Evolutionary conservation across 2,113 vertebrate genomes (phyloP), one percentile per base, ranked within the genome.

Genomic region (Lycaon pictus): DNA sequence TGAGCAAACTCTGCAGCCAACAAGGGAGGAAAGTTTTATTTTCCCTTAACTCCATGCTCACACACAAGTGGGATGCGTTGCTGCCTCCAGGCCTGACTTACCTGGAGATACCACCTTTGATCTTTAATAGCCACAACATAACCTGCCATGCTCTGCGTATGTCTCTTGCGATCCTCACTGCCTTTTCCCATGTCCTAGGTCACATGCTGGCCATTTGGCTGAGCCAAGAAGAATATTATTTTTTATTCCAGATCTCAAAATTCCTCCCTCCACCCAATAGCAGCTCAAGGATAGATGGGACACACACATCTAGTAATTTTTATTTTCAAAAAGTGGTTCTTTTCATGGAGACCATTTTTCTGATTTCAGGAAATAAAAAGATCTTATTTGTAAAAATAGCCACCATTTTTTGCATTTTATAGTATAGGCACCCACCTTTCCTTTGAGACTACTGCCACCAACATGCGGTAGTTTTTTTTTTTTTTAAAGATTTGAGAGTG

Each of bases 311-410:
- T 69, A 81, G 32, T 19, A 51, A 80, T 32, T 69, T 79, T 19
- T 77, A 13, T 35, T 77, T 67, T 83, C 60, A 93, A 43, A 58
- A 81, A 81, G 10, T 32, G 4, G 2, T 19, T 79, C 35, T 96
- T 95, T 92, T 43, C 32, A 53, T 20, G 27, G 43, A 90, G n/a
- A 71, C 17, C 22, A 60, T 74, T 90, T 95, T 88, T 19, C 51
- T 53, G 12, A 37, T 90, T 95, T 89, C 63, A 95, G 43, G 17
- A 96, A 96, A 71, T 32, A 22, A 8, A 88, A 63, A 51, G 35
- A 69, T 77, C 25, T 81, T 95, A 67, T 95, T 62, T 93, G 20
- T 62, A 72, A 74, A 90, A 93, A 51, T 29, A 88, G 22, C 55
- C 55, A 71, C 43, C 2, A 0, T 37, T 81, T 11, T 58, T n/a